phyloP scores from a whole-genome alignment of 2,113 vertebrate species.

The Anguilla rostrata region DNA sequence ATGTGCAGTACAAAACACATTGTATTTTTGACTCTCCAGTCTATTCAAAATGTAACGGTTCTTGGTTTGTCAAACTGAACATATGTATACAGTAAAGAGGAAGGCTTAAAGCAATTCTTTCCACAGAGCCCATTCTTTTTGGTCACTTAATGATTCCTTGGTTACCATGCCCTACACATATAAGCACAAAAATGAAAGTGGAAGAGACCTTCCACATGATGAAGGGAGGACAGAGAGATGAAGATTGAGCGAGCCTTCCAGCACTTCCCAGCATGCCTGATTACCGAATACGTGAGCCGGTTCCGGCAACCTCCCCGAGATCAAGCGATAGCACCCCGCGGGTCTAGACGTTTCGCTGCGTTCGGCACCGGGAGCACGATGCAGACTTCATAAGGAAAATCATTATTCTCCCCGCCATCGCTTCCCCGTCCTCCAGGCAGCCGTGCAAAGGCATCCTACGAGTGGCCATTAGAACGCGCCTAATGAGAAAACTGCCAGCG shows the following conservation, averaged over 20 bases:
- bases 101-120: background rate
- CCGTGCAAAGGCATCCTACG: background rate
- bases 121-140: background rate
- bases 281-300: conserved; percentile 1
- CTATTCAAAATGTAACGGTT: background rate
- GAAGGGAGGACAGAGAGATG: background rate
- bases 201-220: background rate
- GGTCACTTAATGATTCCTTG: background rate
- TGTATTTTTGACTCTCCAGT: background rate
- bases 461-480: conserved; percentile 11
- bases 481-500: conserved; percentile 10
- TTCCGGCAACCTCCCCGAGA: conserved; percentile 9
- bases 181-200: background rate
- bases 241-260: conserved; percentile 6
- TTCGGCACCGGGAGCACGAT: background rate
- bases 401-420: conserved; percentile 19
- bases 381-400: conserved; percentile 22
- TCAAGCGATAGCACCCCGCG: conserved; percentile 13
- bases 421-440: conserved; percentile 2
- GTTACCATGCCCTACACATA: background rate
- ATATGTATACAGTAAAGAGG: background rate
- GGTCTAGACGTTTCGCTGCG: conserved; percentile 1
- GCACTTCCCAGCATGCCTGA: conserved; percentile 5
- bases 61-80: background rate
- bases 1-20: background rate